Percentiles rank a stretch among this genome's conserved stretches.
Evolutionary conservation across 2,888 invertebrate species (phyloP).

Genomic region (Thelaira solivaga): DNA sequence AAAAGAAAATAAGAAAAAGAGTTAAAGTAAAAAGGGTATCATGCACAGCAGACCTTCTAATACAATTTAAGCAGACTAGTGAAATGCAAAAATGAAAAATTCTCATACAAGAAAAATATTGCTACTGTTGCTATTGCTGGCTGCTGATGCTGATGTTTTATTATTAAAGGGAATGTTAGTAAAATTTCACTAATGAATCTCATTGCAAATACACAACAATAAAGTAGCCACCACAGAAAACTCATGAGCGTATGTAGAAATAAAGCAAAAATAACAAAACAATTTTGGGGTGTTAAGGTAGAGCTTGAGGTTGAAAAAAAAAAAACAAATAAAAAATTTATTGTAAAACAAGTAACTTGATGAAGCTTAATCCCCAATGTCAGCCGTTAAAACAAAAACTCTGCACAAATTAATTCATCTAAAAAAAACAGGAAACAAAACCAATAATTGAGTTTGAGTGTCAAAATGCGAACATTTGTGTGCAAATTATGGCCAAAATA

Average conservation of each 20-base stretch:
- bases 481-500: too few species aligned
- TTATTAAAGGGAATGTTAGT: constrained; percentile 36
- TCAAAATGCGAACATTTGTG: too few species aligned
- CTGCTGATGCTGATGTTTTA: constrained; percentile 43
- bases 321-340: constrained; percentile 1
- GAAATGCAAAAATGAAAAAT: neutral
- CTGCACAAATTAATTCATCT: neutral
- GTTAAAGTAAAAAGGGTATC: constrained; percentile 1
- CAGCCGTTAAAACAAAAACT: constrained; percentile 25
- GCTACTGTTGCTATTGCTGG: neutral
- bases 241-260: neutral
- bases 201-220: constrained; percentile 34
- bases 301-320: constrained; percentile 5
- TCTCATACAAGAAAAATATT: neutral
- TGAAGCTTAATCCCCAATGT: constrained; percentile 57
- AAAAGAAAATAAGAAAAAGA: constrained; percentile 8
- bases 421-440: too few species aligned
- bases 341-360: constrained; percentile 42
- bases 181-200: constrained; percentile 60
- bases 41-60: neutral
- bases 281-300: constrained; percentile 9
- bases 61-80: neutral
- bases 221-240: constrained; percentile 9
- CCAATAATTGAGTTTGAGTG: too few species aligned
- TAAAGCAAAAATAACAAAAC: constrained; percentile 22